Conservation (phyloP, 2,797 vertebrate genomes). For the Erithacus rubecula region DNA sequence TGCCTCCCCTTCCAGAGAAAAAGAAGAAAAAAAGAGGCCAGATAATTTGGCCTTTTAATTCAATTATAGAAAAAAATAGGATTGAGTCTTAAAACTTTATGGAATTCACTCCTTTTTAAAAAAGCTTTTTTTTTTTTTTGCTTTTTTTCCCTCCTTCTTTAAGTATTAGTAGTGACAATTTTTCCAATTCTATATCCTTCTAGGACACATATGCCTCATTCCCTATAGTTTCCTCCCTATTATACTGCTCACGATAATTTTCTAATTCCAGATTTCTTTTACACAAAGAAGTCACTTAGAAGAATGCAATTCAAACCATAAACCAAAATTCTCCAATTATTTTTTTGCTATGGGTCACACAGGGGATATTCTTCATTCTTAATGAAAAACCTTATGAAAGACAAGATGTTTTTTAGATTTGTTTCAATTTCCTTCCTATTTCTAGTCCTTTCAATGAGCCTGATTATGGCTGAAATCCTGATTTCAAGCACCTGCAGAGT, state of each 20-base stretch:
- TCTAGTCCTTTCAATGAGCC: not conserved
- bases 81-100: not conserved
- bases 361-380: not conserved
- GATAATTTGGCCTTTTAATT: not conserved
- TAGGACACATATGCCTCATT: not conserved
- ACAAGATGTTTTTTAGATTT: not conserved
- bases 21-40: not conserved
- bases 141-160: not conserved
- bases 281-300: not conserved
- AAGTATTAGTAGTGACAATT: not conserved
- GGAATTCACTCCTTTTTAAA: not conserved
- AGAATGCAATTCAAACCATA: not conserved
- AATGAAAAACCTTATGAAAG: not conserved
- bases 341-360: not conserved
- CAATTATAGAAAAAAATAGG: not conserved
- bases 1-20: rapidly evolving
- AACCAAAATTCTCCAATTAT: not conserved
- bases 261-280: not conserved
- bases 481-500: not conserved
- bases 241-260: not conserved
- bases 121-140: not conserved
- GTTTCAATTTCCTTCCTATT: not conserved
- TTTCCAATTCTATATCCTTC: not conserved
- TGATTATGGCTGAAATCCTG: not conserved
- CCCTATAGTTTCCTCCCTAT: not conserved